Base-by-base conservation (phyloP, 2,113 vertebrate genomes). In the Oceanodroma tethys region DNA sequence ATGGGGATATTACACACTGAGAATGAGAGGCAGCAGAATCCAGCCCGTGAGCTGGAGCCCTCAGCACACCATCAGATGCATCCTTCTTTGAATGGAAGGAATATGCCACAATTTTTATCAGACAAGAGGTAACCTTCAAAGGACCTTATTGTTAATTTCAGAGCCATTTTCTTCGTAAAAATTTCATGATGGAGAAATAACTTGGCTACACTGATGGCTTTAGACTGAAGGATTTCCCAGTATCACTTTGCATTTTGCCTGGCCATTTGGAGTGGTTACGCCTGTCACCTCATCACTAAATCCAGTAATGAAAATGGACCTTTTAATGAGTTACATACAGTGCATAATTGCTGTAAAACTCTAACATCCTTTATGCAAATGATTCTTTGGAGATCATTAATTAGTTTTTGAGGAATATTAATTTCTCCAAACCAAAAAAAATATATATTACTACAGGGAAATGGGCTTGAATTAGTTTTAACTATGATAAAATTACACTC, bases 351-450 rank as follows among this genome's bases (percentile, higher is more conserved):
- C 88, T 96, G 32, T 87, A 96, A 97, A 97, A 93, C 42, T 95
- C 81, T 63, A 96, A 97, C 94, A 96, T 91, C 71, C 65, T 97
- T 96, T 94, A 96, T 94, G 84, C 71, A 98, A 97, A 97, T 97
- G 78, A 97, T 87, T 97, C 94, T 97, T 97, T 94, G 79, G 94
- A 97, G 96, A 97, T 95, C 95, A 97, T 97, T 98, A 96, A 98
- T 98, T 97, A 95, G 73, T 92, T 97, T 97, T 97, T 89, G 83
- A 98, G 87, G 94, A 97, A 96, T 98, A 97, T 97, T 98, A 97
- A 98, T 98, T 97, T 97, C 70, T 96, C 56, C 72, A 92, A 96
- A 88, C n/a, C 38, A 73, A 93, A 97, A 90, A 87, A 97, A 48
- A 95, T 29, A 95, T 62, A 93, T 93, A 98, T 97, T 96, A 97